Evolutionary conservation across 2,113 vertebrate genomes (phyloP).

Genomic region (Rhea pennata): DNA sequence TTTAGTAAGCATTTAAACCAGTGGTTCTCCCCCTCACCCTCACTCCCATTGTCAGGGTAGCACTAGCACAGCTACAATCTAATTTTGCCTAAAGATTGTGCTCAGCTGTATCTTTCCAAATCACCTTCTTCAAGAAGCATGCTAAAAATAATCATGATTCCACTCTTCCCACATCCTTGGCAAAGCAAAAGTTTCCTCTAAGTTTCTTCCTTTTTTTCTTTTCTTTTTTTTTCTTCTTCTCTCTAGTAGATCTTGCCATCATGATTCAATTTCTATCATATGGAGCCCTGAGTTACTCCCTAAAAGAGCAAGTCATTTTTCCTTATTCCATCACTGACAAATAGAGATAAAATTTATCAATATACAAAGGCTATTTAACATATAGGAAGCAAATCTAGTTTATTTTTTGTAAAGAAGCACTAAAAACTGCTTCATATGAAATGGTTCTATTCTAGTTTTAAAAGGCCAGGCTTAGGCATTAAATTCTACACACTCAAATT

Average conservation of each 20-base stretch:
- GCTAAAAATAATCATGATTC: background rate
- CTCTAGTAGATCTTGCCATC: background rate
- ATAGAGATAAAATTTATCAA: too few species aligned
- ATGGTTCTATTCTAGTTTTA: background rate
- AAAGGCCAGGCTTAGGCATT: background rate
- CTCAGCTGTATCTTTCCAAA: background rate
- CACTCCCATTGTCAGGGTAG: background rate
- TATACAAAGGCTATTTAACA: background rate
- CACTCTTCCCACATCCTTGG: background rate
- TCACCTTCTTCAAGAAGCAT: background rate
- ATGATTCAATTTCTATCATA: background rate
- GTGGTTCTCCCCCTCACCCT: background rate
- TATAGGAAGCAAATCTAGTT: background rate
- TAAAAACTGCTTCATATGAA: background rate
- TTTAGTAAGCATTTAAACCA: background rate
- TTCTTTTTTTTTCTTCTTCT: background rate
- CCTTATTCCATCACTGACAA: background rate
- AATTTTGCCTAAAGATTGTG: background rate
- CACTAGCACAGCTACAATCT: background rate
- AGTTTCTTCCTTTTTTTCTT: background rate
- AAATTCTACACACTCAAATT: background rate
- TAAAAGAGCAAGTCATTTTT: background rate
- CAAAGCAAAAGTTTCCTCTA: background rate
- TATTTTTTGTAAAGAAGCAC: background rate
- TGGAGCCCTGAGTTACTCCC: background rate